phyloP scores from a whole-genome alignment of 2,888 invertebrate genomes.

The Agrilus biguttatus region DNA sequence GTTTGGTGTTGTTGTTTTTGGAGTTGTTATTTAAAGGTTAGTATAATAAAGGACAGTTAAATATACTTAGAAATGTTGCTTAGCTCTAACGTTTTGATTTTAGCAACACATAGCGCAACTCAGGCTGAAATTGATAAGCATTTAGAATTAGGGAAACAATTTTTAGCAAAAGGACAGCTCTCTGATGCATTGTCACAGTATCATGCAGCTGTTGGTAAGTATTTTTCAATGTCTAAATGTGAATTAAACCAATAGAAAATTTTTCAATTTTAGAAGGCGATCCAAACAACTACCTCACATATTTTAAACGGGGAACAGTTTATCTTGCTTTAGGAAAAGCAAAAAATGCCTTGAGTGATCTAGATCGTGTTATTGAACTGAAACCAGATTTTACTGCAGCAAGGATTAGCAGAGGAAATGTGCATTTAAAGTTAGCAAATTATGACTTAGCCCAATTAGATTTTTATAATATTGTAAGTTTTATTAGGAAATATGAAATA shows the following conservation, averaged over 20 bases:
- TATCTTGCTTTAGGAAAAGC: slow-evolving; percentile 93
- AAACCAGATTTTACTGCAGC: slow-evolving; percentile 93
- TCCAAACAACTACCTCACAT: slow-evolving; percentile 88
- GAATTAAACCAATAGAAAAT: neutral
- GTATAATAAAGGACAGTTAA: slow-evolving; percentile 13
- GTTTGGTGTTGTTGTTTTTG: slow-evolving; percentile 49
- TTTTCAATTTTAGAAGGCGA: slow-evolving; percentile 66
- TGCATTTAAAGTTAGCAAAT: slow-evolving; percentile 80
- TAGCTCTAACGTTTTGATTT: slow-evolving; percentile 14
- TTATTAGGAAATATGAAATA: slow-evolving; percentile 3
- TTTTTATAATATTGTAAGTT: slow-evolving; percentile 71
- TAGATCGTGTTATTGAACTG: slow-evolving; percentile 80
- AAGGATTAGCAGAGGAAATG: slow-evolving; percentile 58
- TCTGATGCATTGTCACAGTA: slow-evolving; percentile 94
- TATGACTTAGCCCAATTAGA: slow-evolving; percentile 71
- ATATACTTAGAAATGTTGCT: neutral
- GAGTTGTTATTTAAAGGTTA: slow-evolving; percentile 57
- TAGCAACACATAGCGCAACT: slow-evolving; percentile 56
- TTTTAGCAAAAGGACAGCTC: slow-evolving; percentile 83
- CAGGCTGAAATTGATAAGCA: slow-evolving; percentile 80
- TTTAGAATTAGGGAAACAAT: slow-evolving; percentile 83
- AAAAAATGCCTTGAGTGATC: slow-evolving; percentile 86
- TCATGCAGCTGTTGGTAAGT: slow-evolving; percentile 90
- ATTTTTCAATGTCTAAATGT: neutral
- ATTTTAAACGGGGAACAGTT: slow-evolving; percentile 90